Evolutionary conservation across 2,888 invertebrate genomes (phyloP), one percentile per base, ranked within the genome.

Genomic region (Acrobasis consociella): DNA sequence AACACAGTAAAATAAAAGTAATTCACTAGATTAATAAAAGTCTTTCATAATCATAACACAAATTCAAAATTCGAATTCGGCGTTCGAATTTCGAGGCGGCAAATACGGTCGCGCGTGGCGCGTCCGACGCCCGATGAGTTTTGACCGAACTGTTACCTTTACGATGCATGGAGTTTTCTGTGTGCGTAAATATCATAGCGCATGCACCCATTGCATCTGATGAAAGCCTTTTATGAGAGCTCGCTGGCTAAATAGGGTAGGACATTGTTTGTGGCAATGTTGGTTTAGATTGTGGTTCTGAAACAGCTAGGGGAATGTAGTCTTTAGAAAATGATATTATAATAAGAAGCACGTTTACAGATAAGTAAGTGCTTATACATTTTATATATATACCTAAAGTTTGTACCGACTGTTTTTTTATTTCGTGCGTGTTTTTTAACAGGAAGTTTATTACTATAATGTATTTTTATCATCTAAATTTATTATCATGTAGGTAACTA

Each of bases 181-280:
- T 56, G 56, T 42, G 56, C 56, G 56, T 56, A 56, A 38, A 39
- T 56, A 37, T 51, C 52, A 46, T 46, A 39, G 56, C 56, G 56
- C 42, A 42, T 56, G 56, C 56, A 56, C 42, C 17, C 55, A 42
- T 11, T 56, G 56, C 56, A 56, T 56, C 13, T 42, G 56, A 56
- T 56, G 56, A 56, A 56, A 56, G 56, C 42, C 56, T 56, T 56
- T 56, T 42, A 56, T 46, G 42, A 56, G 56, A 8, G 13, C 56
- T 56, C 55, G 55, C 39, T 56, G 56, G 42, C 56, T 56, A 56
- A 56, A 56, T 56, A 46, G 56, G 56, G 42, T 56, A 42, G 17
- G 39, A 56, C 56, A 56, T 56, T 56, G 55, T 56, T 42, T 56
- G 56, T 56, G 56, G 56, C 42, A 10, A 55, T 16, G n/a, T 15